A percentile compares a stretch with the other conserved stretches of the same genome.
phyloP scores from a whole-genome alignment of 2,113 vertebrate species.

The Pagrus major region DNA sequence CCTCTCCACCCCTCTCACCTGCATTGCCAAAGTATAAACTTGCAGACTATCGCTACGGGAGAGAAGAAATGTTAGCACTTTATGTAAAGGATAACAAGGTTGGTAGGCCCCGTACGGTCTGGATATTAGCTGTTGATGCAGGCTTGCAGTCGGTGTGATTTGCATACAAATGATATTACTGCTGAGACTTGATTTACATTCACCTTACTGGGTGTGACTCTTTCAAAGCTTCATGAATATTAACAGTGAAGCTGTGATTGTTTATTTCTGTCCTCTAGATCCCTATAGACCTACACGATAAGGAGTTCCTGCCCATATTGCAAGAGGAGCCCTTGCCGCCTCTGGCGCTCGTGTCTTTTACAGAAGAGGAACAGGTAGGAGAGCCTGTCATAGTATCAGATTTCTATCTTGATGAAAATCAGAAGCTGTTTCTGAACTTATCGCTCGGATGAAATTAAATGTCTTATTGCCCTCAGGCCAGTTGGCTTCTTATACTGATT shows the following conservation, averaged over 20 bases:
- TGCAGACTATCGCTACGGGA: slow-evolving; percentile 98
- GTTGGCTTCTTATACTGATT: neutral
- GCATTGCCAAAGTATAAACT: slow-evolving; percentile 99
- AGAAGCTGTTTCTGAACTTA: neutral
- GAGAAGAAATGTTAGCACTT: slow-evolving; percentile 99
- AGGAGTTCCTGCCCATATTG: slow-evolving; percentile 98
- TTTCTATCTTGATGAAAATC: neutral
- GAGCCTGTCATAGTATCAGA: slow-evolving; percentile 27
- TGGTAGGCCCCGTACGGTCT: slow-evolving; percentile 39
- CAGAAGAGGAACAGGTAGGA: slow-evolving; percentile 97
- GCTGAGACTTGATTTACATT: neutral
- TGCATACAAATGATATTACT: slow-evolving; percentile 1
- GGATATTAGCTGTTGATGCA: neutral
- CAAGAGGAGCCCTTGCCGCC: slow-evolving; percentile 97
- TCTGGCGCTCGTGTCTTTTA: slow-evolving; percentile 97
- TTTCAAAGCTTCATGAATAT: neutral
- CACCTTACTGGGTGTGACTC: slow-evolving; percentile 1
- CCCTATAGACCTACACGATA: slow-evolving; percentile 97
- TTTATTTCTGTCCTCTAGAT: slow-evolving; percentile 82
- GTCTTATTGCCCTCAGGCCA: neutral
- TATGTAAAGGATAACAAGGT: slow-evolving; percentile 99
- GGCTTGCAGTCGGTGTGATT: neutral
- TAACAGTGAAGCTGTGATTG: neutral
- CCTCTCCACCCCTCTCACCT: slow-evolving; percentile 97
- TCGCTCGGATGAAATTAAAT: neutral